Percentiles rank a stretch among this genome's conserved stretches.
Evolutionary conservation across 2,797 vertebrate species (phyloP).

Genomic region (Brotula barbata): DNA sequence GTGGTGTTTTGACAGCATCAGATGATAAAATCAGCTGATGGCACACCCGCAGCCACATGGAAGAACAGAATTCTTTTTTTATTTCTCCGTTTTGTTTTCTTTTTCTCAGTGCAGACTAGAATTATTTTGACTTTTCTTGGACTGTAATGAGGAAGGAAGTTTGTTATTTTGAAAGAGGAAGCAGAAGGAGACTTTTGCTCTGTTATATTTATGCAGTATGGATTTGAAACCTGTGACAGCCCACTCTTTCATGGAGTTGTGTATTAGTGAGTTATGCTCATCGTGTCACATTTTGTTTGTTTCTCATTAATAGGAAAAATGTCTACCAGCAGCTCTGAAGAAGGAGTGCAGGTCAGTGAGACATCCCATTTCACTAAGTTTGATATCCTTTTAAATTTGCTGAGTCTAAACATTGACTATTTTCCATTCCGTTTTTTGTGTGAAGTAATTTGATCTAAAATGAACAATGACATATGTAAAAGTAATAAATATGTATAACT

Average conservation of each 20-base stretch:
- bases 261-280: neutral
- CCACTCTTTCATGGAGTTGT: neutral
- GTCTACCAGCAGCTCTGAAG: constrained; percentile 2
- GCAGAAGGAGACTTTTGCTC: constrained; percentile 18
- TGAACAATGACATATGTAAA: too few relatives aligned
- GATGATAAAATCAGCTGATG: constrained; percentile 29
- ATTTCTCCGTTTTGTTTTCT: fast-evolving
- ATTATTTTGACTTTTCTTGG: neutral
- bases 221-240: neutral
- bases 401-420: too few relatives aligned
- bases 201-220: neutral
- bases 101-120: neutral
- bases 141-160: constrained; percentile 44
- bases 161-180: constrained; percentile 15
- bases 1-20: constrained; percentile 48
- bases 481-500: too few relatives aligned
- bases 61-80: neutral
- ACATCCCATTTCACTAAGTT: neutral
- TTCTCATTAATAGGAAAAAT: constrained; percentile 38
- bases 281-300: constrained; percentile 14
- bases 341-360: constrained; percentile 53
- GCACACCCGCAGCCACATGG: too few relatives aligned
- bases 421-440: too few relatives aligned
- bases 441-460: too few relatives aligned
- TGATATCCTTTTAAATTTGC: neutral